Evolutionary conservation across 2,797 vertebrate species (phyloP).

Genomic region (Rhynchotus rufescens): DNA sequence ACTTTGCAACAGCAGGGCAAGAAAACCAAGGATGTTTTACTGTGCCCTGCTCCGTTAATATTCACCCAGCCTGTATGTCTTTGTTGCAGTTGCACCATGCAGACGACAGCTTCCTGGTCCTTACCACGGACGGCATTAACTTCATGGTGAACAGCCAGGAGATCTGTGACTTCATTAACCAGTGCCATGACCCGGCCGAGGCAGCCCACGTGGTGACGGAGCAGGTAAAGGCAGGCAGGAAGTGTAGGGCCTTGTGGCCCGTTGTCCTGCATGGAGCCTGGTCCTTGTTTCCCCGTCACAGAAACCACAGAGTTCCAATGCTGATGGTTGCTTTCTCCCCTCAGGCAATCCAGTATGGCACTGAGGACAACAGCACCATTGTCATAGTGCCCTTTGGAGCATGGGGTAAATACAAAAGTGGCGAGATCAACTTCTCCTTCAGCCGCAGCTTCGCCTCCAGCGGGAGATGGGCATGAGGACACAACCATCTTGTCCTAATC

Average conservation of each 20-base stretch:
- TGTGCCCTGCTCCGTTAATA: background rate
- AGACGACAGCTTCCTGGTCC: constrained; percentile 91
- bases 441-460: constrained; percentile 95
- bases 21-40: accelerated
- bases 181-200: constrained; percentile 93
- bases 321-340: background rate
- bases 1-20: background rate
- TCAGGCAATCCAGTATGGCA: constrained; percentile 93
- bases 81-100: constrained; percentile 88
- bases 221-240: constrained; percentile 82
- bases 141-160: constrained; percentile 99
- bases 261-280: background rate
- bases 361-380: constrained; percentile 95
- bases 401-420: constrained; percentile 93
- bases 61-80: accelerated
- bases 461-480: constrained; percentile 90
- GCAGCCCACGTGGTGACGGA: constrained; percentile 93
- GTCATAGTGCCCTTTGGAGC: constrained; percentile 96
- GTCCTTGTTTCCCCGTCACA: background rate
- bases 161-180: constrained; percentile 94
- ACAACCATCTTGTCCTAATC: background rate
- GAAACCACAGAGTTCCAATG: accelerated
- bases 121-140: constrained; percentile 97
- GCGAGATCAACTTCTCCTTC: constrained; percentile 92
- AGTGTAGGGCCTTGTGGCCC: background rate